A percentile compares a stretch with the other conserved stretches of the same genome.
phyloP scores from a whole-genome alignment of 2,797 vertebrate genomes.

The Siniperca obscura region DNA sequence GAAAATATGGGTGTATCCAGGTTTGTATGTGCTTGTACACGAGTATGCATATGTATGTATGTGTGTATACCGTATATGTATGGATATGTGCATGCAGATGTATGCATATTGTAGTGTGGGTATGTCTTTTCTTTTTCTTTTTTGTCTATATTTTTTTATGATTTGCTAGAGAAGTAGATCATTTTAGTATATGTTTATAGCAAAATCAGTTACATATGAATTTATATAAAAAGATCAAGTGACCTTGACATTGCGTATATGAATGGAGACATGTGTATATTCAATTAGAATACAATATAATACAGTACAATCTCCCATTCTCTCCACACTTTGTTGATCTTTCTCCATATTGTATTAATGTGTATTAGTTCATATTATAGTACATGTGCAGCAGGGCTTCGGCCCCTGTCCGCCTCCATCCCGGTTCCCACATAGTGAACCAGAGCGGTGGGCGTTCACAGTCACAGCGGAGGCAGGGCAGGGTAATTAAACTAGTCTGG shows the following conservation, averaged over 20 bases:
- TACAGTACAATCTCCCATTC: not conserved
- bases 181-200: not conserved
- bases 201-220: not conserved
- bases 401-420: slow-evolving; percentile 66
- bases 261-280: not conserved
- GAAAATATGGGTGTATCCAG: not conserved
- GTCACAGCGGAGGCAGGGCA: slow-evolving; percentile 75
- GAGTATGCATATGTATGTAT: not conserved
- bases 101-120: not conserved
- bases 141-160: not conserved
- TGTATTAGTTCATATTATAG: slow-evolving; percentile 5
- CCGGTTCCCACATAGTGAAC: slow-evolving; percentile 80
- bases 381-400: slow-evolving; percentile 24
- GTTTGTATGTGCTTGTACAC: not conserved
- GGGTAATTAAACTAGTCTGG: slow-evolving; percentile 81
- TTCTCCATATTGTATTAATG: not conserved
- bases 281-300: not conserved
- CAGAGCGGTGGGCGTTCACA: slow-evolving; percentile 73
- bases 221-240: too few species aligned
- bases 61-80: too few species aligned
- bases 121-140: not conserved
- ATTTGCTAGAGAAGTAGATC: not conserved
- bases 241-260: not conserved
- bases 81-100: not conserved
- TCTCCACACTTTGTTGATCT: slow-evolving; percentile 19